Evolutionary conservation across 2,113 vertebrate genomes (phyloP), one percentile per base, ranked within the genome.

Genomic region (Chaetodon auriga): DNA sequence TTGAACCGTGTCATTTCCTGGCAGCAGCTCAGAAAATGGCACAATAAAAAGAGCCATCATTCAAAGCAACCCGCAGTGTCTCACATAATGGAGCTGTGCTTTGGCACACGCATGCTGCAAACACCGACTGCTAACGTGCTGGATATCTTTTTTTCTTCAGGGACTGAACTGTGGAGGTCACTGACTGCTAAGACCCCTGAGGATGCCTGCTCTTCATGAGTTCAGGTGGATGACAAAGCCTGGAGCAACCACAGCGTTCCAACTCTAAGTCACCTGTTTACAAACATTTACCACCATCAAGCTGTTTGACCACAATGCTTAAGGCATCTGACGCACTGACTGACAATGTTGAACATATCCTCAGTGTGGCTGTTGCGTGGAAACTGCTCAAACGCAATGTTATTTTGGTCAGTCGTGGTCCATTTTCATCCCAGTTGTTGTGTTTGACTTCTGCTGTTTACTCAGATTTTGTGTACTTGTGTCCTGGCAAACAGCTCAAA

Each of bases 401-500:
- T 51, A 7, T 49, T 65, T 68, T 51, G 54, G 12, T 61, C 68
- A 53, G 51, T 65, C 64, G 69, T 1, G 0, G 41, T 45, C 30
- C 19, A 58, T 72, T 83, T 85, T 69, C 38, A 73, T 79, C 68
- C 46, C 25, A 25, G 8, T 48, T 60, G 49, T 55, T 79, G 43
- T 35, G 45, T n/a, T 75, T 46, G 18, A 66, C 18, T 45, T 86
- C 9, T 30, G 48, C 68, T 86, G 73, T 87, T 81, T 83, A 63
- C 64, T 78, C 57, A 23, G 55, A 81, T 68, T 86, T 43, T 53
- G 53, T 76, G 75, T 65, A 48, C 68, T 71, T 30, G 38, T 25
- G 25, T 81, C 35, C 80, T 80, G 77, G 63, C 45, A 85, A 84
- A 86, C n/a, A 76, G 54, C 74, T 80, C 63, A 78, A 41, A 54